phyloP scores from a whole-genome alignment of 2,797 vertebrate genomes.

The Loris lydekkerianus region DNA sequence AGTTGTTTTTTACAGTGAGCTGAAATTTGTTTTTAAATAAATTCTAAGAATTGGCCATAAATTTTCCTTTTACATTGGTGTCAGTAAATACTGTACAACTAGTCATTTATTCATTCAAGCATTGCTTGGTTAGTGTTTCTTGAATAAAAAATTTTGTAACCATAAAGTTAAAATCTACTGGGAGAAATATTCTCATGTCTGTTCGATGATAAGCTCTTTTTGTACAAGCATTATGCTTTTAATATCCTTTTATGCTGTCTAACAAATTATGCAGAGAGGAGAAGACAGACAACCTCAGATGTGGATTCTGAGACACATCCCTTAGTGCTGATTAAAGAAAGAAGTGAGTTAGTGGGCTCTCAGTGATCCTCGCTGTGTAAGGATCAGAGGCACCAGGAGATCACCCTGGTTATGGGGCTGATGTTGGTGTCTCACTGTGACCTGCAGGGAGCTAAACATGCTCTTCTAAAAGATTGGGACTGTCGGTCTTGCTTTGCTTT shows the following conservation, averaged over 20 bases:
- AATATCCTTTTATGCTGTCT: slow-evolving; percentile 12
- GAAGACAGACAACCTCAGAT: not conserved
- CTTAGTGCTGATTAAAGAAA: not conserved
- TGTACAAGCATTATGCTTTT: not conserved
- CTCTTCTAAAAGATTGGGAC: not conserved
- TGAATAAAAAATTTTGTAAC: not conserved
- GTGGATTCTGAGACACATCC: not conserved
- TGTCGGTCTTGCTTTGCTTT: not conserved
- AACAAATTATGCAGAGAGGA: not conserved
- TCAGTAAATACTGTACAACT: not conserved
- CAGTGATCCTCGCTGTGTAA: not conserved
- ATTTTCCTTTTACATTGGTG: not conserved
- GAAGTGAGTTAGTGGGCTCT: not conserved
- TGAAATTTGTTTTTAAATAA: not conserved
- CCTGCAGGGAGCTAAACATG: not conserved
- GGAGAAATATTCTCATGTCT: not conserved
- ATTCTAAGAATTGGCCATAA: not conserved
- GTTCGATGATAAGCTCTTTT: not conserved
- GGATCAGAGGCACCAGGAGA: not conserved
- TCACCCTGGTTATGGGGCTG: not conserved
- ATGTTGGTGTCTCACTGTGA: slow-evolving; percentile 27
- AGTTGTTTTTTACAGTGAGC: not conserved
- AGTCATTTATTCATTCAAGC: not conserved
- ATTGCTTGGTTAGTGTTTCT: not conserved
- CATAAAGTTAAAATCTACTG: not conserved